Evolutionary conservation across 2,888 invertebrate genomes (phyloP).

Genomic region (Cantharis rustica): DNA sequence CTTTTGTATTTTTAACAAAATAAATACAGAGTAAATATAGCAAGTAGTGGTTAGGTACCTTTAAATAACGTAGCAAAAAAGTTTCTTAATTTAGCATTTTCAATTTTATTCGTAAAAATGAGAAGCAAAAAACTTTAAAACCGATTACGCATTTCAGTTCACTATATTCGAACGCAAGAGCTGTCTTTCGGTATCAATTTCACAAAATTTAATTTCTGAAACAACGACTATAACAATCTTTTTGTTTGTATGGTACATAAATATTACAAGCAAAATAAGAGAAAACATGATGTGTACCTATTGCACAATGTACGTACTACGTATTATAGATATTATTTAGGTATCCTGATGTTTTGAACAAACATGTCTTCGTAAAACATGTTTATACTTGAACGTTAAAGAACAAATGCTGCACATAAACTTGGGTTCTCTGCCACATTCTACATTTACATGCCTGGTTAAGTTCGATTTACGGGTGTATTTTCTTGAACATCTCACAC

Average conservation of each 20-base stretch:
- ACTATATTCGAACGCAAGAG: too few species aligned
- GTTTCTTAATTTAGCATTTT: too few species aligned
- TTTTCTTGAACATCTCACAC: constrained; percentile 35
- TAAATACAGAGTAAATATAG: too few species aligned
- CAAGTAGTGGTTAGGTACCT: too few species aligned
- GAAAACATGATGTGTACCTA: background rate
- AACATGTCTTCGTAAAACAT: constrained; percentile 51
- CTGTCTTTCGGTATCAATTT: background rate
- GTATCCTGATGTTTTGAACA: constrained; percentile 40
- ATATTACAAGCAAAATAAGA: background rate
- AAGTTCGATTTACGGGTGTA: constrained; percentile 38
- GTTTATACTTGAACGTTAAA: constrained; percentile 51
- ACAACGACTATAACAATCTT: background rate
- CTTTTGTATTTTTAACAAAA: too few species aligned
- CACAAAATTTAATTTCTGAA: background rate
- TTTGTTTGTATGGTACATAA: background rate
- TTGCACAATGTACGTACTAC: background rate
- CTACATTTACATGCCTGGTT: constrained; percentile 50
- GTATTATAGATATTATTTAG: background rate
- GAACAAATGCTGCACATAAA: constrained; percentile 51
- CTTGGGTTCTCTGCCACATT: constrained; percentile 53
- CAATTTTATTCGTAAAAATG: too few species aligned
- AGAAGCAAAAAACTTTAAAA: too few species aligned
- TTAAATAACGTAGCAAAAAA: too few species aligned
- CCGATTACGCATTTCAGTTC: too few species aligned